Evolutionary conservation across 2,888 invertebrate genomes (phyloP), one percentile per base, ranked within the genome.

Genomic region (Hemicrepidius hirtus): DNA sequence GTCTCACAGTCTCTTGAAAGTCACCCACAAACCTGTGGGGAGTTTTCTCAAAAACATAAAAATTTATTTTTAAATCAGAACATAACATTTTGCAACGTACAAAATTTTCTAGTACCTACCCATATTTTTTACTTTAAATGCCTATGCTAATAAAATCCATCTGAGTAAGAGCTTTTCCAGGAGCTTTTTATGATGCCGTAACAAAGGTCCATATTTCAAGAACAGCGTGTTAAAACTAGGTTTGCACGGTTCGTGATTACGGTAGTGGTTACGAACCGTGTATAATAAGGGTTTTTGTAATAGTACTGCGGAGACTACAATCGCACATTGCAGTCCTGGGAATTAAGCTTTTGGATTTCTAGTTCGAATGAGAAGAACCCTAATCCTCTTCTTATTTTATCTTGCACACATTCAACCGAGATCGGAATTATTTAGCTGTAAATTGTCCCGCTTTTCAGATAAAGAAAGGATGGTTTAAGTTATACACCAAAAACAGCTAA

Each of bases 201-300:
- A 46, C 44, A 62, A 62, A 44, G 24, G 46, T 20, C 35, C 7
- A 62, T 62, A 46, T 46, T 62, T 46, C 32, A 62, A 62, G 62
- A 62, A 62, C 16, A 44, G 32, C 44, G 46, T 62, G 46, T 62
- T 62, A 46, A 44, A 62, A 46, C 44, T 62, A 41, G 24, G 40
- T 32, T 60, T 60, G 62, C 28, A 32, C 46, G 44, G 32, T 62
- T 46, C 32, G 16, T 32, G 46, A 62, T 62, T 62, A 28, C 46
- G 16, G 16, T 62, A 41, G 40, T 24, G 20, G 62, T 32, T 62
- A 32, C 46, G 46, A 60, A 62, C 41, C 62, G 62, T 46, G 18
- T 32, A 62, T 32, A 46, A 62, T 62, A 46, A 62, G 62, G 62
- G 46, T 62, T 32, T 44, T 28, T 46, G 12, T 20, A 40, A 62